Evolutionary conservation across 2,888 invertebrate genomes (phyloP), one percentile per base, ranked within the genome.

Genomic region (Noctua pronuba): DNA sequence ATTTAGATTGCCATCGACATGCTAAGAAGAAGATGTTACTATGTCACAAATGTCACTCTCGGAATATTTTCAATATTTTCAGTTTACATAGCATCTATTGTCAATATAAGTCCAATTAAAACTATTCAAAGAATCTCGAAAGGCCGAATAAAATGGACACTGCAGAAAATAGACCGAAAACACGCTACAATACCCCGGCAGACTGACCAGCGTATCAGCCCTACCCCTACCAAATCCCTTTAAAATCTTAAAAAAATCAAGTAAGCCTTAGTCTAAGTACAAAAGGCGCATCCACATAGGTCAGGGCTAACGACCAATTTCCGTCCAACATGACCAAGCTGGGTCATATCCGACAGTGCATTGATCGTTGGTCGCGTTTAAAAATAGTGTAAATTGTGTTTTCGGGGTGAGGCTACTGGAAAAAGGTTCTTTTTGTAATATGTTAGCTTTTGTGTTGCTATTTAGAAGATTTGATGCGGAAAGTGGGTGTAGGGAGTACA

Each of bases 301-400:
- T 70, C 71, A 73, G 38, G 62, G 46, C 73, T 87, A 87, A 87
- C 68, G 85, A 86, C 24, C 88, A 87, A 87, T 87, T 88, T 87
- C 87, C 87, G 80, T 66, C 62, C 52, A 79, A 72, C 67, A 77
- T 79, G 77, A 41, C 74, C 55, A 38, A 70, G 73, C 72, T 24
- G 75, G 79, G 68, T 75, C 85, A 85, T 80, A 80, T 87, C 87
- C 87, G 87, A 2, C 21, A 11, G 28, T 13, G 46, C 64, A 82
- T 87, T 82, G 77, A 84, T 38, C 72, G 62, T 46, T 62, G 52
- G 2, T 77, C 62, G 38, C 46, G 79, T 88, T 84, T 79, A 73
- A 79, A 79, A 85, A 65, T 79, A 75, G 80, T 75, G 75, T 75
- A 83, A 80, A 85, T 84, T 75, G 72, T 74, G 81, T 86, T 83